These are phyloP conservation scores for Mastigias papua DNA, from an alignment of 30 jellyfish, hydroid and myxozoan genomes.

Conservation along the genomic window DNA sequence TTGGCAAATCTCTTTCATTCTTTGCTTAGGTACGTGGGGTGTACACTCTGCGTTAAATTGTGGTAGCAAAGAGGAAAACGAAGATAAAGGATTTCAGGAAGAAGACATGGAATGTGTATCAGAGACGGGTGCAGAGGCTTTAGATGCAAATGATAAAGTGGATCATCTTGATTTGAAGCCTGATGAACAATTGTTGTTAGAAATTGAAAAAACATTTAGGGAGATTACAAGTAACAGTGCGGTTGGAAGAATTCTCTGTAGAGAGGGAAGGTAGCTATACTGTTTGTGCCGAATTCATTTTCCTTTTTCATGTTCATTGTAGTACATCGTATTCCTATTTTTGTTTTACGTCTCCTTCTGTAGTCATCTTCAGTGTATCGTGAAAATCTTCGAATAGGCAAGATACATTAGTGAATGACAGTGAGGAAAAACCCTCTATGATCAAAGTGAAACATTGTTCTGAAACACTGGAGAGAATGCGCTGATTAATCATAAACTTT, in stretches of 20 bases:
- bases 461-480: no score
- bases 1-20: neutral
- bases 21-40: conserved; percentile 8
- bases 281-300: neutral
- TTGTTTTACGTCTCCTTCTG: no score
- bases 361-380: no score
- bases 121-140: neutral
- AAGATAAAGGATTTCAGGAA: conserved; percentile 40
- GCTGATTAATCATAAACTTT: no score
- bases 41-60: neutral
- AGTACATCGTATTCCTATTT: no score
- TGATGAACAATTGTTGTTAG: conserved; percentile 26
- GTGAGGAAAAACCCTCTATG: no score
- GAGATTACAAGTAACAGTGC: conserved; percentile 34
- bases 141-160: neutral
- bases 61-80: conserved; percentile 13
- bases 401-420: no score
- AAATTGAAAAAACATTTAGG: conserved; percentile 42
- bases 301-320: no score
- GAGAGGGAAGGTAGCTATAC: conserved; percentile 18
- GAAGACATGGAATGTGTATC: conserved; percentile 34
- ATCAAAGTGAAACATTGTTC: no score
- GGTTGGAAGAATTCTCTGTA: conserved; percentile 24
- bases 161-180: conserved; percentile 13
- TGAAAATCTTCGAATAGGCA: no score